Evolutionary conservation across 2,797 vertebrate genomes (phyloP), one percentile per base, ranked within the genome.

Genomic region (Salmo trutta): DNA sequence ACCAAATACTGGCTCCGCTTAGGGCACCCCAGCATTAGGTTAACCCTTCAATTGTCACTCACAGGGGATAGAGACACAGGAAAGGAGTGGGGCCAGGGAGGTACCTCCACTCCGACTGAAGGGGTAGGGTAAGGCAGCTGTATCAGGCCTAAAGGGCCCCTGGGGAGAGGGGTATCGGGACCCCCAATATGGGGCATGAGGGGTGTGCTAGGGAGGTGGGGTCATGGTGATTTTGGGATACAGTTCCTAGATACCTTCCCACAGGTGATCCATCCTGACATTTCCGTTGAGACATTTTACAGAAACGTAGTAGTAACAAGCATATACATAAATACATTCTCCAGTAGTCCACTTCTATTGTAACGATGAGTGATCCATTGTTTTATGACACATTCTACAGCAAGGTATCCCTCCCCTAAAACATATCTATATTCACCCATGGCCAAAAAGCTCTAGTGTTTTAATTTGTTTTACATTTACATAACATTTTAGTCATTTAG

Each of bases 31-130:
- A 73, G 82, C 86, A 86, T 89, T 88, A 88, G 85, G 90, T 91
- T 91, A 92, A 93, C 88, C 91, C 86, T 86, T 91, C 87, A 90
- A 88, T 91, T 92, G 89, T 91, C 89, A 90, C 89, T 89, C 84
- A 76, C 83, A 84, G 81, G 77, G 79, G 87, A 74, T 56, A 74
- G 78, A 79, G 76, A 76, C 71, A 81, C 77, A 64, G 77, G 77
- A 83, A 79, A 78, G 83, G 47, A 16, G 64, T 47, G 68, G n/a
- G 21, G 33, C 10, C 14, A 27, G 70, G 19, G 36, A 21, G 68
- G 41, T 47, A 47, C 41, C 41, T 41, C 21, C 66, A 70, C 64
- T 72, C 64, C 41, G 21, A 79, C 64, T 17, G 72, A 85, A 79
- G 77, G 86, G 87, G 2, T 41, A 41, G 36, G 41, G 2, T 87